phyloP scores from a whole-genome alignment of 2,113 vertebrate genomes.

The Sialia sialis region DNA sequence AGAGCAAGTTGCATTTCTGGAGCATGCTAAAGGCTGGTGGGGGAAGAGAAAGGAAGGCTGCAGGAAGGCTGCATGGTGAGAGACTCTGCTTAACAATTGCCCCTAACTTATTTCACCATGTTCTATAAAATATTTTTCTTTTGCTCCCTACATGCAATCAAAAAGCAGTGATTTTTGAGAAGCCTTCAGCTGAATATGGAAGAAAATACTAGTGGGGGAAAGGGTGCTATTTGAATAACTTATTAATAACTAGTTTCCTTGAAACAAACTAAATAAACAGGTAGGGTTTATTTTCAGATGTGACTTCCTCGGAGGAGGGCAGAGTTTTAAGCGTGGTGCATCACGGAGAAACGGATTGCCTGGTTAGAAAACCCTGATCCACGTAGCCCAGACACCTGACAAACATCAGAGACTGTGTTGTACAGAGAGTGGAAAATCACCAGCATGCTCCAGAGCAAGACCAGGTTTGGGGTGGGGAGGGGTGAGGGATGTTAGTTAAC shows the following conservation, averaged over 20 bases:
- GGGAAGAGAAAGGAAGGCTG: neutral
- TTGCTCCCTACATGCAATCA: neutral
- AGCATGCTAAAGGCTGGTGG: neutral
- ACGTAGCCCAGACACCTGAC: neutral
- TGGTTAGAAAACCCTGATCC: neutral
- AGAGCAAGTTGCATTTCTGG: neutral
- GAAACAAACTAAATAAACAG: neutral
- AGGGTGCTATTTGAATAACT: neutral
- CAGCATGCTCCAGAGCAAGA: neutral
- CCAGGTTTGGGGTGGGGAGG: neutral
- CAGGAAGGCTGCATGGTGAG: neutral
- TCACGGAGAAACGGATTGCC: neutral
- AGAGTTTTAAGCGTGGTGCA: neutral
- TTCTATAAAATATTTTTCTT: neutral
- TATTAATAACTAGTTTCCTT: neutral
- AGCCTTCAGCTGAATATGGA: neutral
- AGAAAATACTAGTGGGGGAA: neutral
- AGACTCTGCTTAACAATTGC: neutral
- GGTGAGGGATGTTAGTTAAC: neutral
- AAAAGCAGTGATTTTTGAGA: neutral
- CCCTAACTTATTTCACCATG: neutral
- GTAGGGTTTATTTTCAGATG: neutral
- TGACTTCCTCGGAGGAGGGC: neutral
- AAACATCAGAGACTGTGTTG: neutral
- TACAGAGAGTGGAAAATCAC: slow-evolving; percentile 42